phyloP scores from a whole-genome alignment of 1,140 invertebrate species.

The Trypoxylus dichotomus region DNA sequence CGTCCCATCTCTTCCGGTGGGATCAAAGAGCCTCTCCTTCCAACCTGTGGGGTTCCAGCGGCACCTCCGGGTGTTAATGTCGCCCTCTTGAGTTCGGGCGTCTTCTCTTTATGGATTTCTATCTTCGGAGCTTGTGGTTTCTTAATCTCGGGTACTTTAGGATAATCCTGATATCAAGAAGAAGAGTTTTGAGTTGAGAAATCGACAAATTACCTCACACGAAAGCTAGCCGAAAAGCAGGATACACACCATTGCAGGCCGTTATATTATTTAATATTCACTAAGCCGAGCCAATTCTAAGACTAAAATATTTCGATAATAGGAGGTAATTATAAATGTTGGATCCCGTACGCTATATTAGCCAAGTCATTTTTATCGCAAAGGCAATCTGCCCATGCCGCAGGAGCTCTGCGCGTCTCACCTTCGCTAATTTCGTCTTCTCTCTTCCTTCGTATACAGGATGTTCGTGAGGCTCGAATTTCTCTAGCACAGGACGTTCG shows the following conservation, averaged over 20 bases:
- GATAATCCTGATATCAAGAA: conserved; percentile 43
- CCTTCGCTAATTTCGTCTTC: conserved; percentile 52
- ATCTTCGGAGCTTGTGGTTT: conserved; percentile 81
- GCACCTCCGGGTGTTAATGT: conserved; percentile 74
- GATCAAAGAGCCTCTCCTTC: conserved; percentile 80
- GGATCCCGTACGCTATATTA: neutral
- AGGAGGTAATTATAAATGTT: conserved; percentile 35
- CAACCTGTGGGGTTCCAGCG: conserved; percentile 58
- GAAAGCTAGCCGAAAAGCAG: neutral
- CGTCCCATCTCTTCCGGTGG: conserved; percentile 81
- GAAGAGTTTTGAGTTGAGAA: neutral
- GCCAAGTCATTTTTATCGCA: conserved; percentile 21
- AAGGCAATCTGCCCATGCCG: conserved; percentile 25
- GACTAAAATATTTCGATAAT: conserved; percentile 35
- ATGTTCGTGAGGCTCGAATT: conserved; percentile 58
- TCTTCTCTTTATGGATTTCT: conserved; percentile 78
- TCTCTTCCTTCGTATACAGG: conserved; percentile 49
- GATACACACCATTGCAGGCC: conserved; percentile 1
- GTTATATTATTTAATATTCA: neutral
- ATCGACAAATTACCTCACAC: neutral
- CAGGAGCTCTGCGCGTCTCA: conserved; percentile 34
- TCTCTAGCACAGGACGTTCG: conserved; percentile 67
- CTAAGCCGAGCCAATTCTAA: conserved; percentile 35
- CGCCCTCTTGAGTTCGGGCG: conserved; percentile 70
- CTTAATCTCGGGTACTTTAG: conserved; percentile 73